Evolutionary conservation across 1,140 invertebrate genomes (phyloP).

Genomic region (Trachymyrmex septentrionalis): DNA sequence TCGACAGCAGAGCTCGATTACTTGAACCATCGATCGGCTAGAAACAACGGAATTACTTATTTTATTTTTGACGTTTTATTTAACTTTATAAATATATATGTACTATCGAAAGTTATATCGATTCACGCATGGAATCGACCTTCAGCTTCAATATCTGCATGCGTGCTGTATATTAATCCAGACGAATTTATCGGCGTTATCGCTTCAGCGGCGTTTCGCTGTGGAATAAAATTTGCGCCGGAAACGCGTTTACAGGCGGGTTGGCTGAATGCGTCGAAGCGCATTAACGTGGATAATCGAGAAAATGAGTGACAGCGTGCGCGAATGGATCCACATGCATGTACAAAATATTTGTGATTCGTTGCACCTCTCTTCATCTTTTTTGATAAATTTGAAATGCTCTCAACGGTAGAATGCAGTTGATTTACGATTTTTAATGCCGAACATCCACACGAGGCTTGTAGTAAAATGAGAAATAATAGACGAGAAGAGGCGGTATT

Average conservation of each 20-base stretch:
- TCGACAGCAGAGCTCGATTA: not conserved
- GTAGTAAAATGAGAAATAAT: not conserved
- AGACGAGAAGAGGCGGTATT: too few species aligned
- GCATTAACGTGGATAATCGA: conserved; percentile 49
- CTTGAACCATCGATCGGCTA: not conserved
- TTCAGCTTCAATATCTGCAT: not conserved
- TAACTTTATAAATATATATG: too few species aligned
- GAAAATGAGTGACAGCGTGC: conserved; percentile 25
- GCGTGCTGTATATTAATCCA: conserved; percentile 25
- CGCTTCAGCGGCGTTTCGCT: conserved; percentile 30
- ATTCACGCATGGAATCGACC: not conserved
- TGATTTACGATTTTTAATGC: not conserved
- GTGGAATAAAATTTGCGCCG: conserved; percentile 43
- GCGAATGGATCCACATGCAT: not conserved
- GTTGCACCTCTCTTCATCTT: not conserved
- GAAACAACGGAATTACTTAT: conserved; percentile 11
- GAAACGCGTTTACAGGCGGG: conserved; percentile 45
- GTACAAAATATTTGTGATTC: conserved; percentile 1
- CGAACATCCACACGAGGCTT: not conserved
- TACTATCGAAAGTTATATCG: conserved; percentile 22
- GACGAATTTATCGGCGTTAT: conserved; percentile 50
- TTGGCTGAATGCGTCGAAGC: conserved; percentile 37
- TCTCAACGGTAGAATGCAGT: not conserved
- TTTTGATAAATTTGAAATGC: not conserved
- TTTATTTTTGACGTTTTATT: conserved; percentile 20